Base-by-base conservation (phyloP, 2,113 vertebrate species). In the Otocyon megalotis region DNA sequence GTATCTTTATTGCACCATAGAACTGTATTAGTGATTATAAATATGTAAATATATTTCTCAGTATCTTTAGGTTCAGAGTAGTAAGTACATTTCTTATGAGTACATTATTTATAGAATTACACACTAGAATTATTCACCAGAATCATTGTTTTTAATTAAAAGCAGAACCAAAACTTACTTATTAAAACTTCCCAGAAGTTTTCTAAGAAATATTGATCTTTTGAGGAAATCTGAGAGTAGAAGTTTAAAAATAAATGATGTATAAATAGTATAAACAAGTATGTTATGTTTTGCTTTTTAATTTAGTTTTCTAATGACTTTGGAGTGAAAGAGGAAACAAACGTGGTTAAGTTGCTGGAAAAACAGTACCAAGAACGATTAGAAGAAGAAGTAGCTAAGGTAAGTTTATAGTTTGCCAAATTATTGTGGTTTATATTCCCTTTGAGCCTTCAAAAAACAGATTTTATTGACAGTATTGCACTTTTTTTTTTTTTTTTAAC, bases 331-430 rank as follows among this genome's bases (percentile, higher is more conserved):
- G 98, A 98, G 85, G 96, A 98, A 93, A 69, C 94, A 89, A 94
- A 98, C 65, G 63, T 94, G 92, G 83, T 98, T 97, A 97, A 98
- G 0, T 94, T 98, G 2, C 85, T 99, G 96, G 99, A 99, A 98
- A 99, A 98, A 77, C 99, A 98, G 32, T 99, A 99, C 97, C 98
- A 99, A 98, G 99, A 99, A 97, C 99, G 97, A 97, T 98, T 99
- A 96, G 99, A 99, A 98, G 99, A 99, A 98, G 99, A 99, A 98
- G 99, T 99, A 69, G 99, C 99, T 81, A 99, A 99, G 99, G 99
- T 99, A 99, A 92, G 96, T 85, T 90, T 79, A 63, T 72, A 50
- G 19, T 85, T 95, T 93, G 67, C 94, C 12, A 30, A 43, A 43
- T 77, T 77, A 50, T 77, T 77, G 26, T 28, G 74, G 26, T 77